These are phyloP conservation scores for Merodon equestris DNA, from an alignment of 2,888 invertebrate genomes.

Conservation along the genomic window DNA sequence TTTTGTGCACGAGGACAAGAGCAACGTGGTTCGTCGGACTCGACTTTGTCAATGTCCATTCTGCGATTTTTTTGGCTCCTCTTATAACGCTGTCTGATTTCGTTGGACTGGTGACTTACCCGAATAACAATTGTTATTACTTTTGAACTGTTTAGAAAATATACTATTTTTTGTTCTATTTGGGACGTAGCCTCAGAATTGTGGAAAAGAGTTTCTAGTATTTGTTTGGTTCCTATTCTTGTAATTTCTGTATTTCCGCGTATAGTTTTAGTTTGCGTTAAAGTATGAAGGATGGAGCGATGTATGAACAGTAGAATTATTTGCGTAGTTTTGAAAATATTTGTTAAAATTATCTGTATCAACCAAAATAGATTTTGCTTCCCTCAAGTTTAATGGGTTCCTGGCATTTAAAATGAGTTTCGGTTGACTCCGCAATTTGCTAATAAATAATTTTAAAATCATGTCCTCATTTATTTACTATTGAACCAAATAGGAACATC, in stretches of 20 bases:
- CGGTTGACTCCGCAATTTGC: constrained; percentile 12
- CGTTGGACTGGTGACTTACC: no score
- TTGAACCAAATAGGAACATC: not conserved
- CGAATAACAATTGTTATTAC: not conserved
- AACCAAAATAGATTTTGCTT: constrained; percentile 2
- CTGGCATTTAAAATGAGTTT: constrained; percentile 12
- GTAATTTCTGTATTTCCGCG: not conserved
- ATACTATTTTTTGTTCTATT: not conserved
- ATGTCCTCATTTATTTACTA: constrained; percentile 1
- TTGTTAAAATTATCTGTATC: not conserved
- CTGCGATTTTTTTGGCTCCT: no score
- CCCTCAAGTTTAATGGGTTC: constrained; percentile 2
- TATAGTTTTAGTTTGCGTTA: not conserved
- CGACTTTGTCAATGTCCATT: no score
- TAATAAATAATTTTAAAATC: constrained; percentile 5
- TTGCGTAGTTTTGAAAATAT: not conserved
- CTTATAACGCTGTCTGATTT: no score
- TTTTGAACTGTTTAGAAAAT: not conserved
- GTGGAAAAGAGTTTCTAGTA: not conserved
- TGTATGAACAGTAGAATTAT: not conserved
- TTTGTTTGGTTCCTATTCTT: not conserved
- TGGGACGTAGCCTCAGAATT: not conserved
- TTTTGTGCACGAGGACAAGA: no score
- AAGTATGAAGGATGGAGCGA: not conserved
- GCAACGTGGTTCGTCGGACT: no score